Base-by-base conservation (phyloP, 23 tunicate genomes). In the Phallusia fumigata region DNA sequence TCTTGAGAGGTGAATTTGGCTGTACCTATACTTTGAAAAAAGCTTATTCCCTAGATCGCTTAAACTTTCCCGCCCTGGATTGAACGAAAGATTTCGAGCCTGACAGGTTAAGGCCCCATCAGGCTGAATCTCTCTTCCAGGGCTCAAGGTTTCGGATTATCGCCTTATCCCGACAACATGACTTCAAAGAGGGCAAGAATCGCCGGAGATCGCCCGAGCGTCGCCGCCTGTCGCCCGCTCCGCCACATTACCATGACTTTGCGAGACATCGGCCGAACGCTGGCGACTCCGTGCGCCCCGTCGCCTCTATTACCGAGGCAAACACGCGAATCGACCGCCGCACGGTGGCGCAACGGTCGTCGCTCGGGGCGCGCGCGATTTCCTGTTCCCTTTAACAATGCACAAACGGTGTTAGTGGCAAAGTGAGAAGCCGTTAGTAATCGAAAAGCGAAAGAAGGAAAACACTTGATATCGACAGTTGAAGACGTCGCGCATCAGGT, bases 351-450 rank as follows among this genome's bases (percentile, higher is more conserved):
- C 28, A 1, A 22, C 26, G 28, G 28, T 24, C 69, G 28, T 22
- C 28, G 26, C 69, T 22, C 69, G 69, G 69, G 26, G 11, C 69
- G 28, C 47, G 47, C 10, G 47, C 47, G 47, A 40, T 40, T 40
- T 40, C 47, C 10, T 40, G 47, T 40, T 40, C 47, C 10, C 10
- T 40, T 40, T 40, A 3, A 40, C 47, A 40, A 40, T 40, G 47
- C 69, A 58, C 69, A 16, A 58, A 58, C 16, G 69, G 69, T 58
- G 69, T 58, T 58, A 58, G 69, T 58, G 8, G 69, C 69, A 58
- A 58, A 58, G 69, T 58, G 69, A 58, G 69, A 58, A 58, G 69
- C 69, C 69, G 69, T 58, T 58, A 58, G 69, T 58, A 58, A 58
- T 58, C 69, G 69, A 58, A 58, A 58, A 58, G 28, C 28, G 28